Base-by-base conservation (phyloP, 2,113 vertebrate species). In the Saimiri boliviensis region DNA sequence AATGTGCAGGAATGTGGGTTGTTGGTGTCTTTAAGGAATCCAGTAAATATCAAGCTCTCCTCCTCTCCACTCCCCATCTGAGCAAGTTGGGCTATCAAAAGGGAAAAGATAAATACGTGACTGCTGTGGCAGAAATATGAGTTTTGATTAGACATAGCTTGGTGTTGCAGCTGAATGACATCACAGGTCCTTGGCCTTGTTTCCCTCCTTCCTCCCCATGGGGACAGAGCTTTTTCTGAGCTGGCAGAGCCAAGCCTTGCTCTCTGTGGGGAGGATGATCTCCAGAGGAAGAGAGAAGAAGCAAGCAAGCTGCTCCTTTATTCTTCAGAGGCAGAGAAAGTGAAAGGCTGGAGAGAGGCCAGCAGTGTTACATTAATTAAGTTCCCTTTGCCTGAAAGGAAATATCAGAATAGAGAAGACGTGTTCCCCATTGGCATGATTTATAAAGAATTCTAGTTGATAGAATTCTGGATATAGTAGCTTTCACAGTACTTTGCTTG, bases 361-460 rank as follows among this genome's bases (percentile, higher is more conserved):
- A 71, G 40, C 71, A 30, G 76, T 74, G 52, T 85, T 90, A 60
- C 71, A 37, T 70, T 91, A 80, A 95, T 71, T 80, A 96, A 82
- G 25, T 92, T 95, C 66, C 86, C 94, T 92, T 89, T 14, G 49
- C 90, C 76, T 93, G 76, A 58, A 97, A 90, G 76, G 88, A 97
- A 86, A 35, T 49, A 74, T 13, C 52, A 14, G 42, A 71, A 71
- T 35, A 73, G 35, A 8, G 20, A 82, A 90, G 92, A 95, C 47
- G 7, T 45, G 71, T 95, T 95, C 87, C 89, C 80, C 47, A 19
- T 17, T 85, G 96, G 60, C 45, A 20, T 35, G 40, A 32, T 70
- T 88, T 81, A 68, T 94, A 85, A 77, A 82, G 91, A 93, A 95
- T 95, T 81, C 63, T 76, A 42, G 47, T 37, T 76, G 56, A 27